Percentiles rank a stretch among this genome's conserved stretches.
These are phyloP conservation scores for Priapulus caudatus DNA, from an alignment of 2,888 invertebrate species.

Conservation along the genomic window DNA sequence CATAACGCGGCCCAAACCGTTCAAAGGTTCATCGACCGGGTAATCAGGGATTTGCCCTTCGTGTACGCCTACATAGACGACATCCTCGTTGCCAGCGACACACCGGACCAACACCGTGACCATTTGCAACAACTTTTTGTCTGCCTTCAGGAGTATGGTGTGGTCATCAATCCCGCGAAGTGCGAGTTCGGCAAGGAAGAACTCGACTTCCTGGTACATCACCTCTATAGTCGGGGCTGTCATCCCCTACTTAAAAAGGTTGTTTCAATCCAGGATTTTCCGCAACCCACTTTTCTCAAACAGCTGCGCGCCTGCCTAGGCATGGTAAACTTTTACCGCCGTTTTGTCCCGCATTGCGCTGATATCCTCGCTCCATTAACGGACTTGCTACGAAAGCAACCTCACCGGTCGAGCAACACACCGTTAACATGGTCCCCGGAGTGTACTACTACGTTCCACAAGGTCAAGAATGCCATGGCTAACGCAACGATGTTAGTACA, in stretches of 20 bases:
- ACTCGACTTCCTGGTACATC: slow-evolving; percentile 19
- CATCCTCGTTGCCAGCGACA: slow-evolving; percentile 21
- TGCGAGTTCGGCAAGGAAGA: slow-evolving; percentile 15
- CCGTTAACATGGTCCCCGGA: no score
- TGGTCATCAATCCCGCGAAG: slow-evolving; percentile 16
- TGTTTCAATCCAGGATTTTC: slow-evolving; percentile 5
- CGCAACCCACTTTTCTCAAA: slow-evolving; percentile 6
- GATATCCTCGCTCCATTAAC: slow-evolving; percentile 7
- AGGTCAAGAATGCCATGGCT: no score
- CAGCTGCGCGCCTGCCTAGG: slow-evolving; percentile 17
- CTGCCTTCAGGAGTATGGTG: slow-evolving; percentile 12
- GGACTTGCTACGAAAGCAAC: no score
- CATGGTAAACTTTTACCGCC: slow-evolving; percentile 20
- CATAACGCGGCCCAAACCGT: slow-evolving; percentile 9
- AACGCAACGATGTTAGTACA: no score
- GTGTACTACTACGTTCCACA: no score
- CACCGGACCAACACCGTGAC: slow-evolving; percentile 12
- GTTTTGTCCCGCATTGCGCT: slow-evolving; percentile 17
- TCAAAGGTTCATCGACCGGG: slow-evolving; percentile 6
- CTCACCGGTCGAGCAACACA: no score
- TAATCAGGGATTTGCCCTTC: not conserved
- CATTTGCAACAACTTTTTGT: slow-evolving; percentile 16
- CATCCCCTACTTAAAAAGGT: no score
- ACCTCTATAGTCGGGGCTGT: slow-evolving; percentile 11
- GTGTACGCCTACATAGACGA: slow-evolving; percentile 2